Evolutionary conservation across 2,797 vertebrate genomes (phyloP), one percentile per base, ranked within the genome.

Genomic region (Onychomys leucogaster): DNA sequence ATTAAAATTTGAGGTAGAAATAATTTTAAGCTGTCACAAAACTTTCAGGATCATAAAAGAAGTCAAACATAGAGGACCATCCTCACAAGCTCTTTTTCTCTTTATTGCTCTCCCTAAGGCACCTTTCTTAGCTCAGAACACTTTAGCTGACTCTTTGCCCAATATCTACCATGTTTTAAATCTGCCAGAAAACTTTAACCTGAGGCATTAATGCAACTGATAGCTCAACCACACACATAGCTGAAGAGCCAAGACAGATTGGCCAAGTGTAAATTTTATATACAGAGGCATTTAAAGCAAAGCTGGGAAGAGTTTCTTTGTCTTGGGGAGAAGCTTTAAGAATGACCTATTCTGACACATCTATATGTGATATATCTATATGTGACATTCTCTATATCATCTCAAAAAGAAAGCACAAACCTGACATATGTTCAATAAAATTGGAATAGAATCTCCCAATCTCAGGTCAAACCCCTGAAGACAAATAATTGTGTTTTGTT

Each of bases 1-100:
- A 88, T 57, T 94, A 82, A 81, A 92, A 81, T 82, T 80, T 86
- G 25, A 96, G 91, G 67, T 46, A 95, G 63, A 93, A 93, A 95
- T 69, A 41, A 90, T 55, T 86, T 90, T 76, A 82, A 93, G 9
- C 37, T 94, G 80, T 96, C n/a, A 84, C n/a, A 84, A 85, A 85
- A 32, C 19, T 16, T 81, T 76, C 65, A 55, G 55, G 6, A 59
- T 37, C 6, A 89, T 81, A 61, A 91, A 78, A 69, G 75, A 49
- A 25, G 11, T 82, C 34, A 73, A 77, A 73, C 6, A 52, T 65
- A 87, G 75, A 0, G 3, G 11, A 37, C 14, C 61, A 11, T 81
- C n/a, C 90, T 67, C 85, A 88, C 12, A 90, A 63, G 4, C 6
- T 41, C 27, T n/a, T 92, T 69, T 69, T 89, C 2, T 86, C 73